Evolutionary conservation across 2,797 vertebrate genomes (phyloP), one percentile per base, ranked within the genome.

Genomic region (Arnoldichthys spilopterus): DNA sequence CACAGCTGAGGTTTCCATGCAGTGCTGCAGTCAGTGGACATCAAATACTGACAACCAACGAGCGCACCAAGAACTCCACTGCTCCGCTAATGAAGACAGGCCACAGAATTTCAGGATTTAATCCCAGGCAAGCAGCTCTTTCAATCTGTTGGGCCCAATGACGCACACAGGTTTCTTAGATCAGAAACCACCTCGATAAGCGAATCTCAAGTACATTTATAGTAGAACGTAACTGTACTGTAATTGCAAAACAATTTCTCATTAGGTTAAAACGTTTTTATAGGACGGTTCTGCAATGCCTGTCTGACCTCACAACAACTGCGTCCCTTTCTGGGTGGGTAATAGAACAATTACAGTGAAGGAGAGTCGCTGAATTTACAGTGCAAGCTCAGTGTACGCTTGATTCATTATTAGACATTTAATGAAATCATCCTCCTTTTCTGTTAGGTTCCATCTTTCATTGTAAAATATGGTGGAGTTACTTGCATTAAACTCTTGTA

Each of bases 11-110:
- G 74, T 61, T 80, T 82, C 73, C 61, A 73, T 68, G 69, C 58
- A 69, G 37, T 16, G 43, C 62, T 37, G 74, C 74, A 81, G 59
- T 74, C 71, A 77, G 47, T 30, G 26, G 64, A 80, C 74, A 82
- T 82, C 59, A 79, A 74, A 73, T 70, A n/a, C 76, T 69, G 81
- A 82, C 74, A 82, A 78, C 64, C 81, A 74, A 63, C 9, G 59
- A 76, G 63, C 63, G 77, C 71, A 16, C 68, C 13, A 43, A 77
- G 73, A 63, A 61, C 73, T 75, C 74, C 49, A 22, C 40, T 63
- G 43, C 47, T 61, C 51, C 11, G 53, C 77, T 85, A 80, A 82
- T 84, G 72, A 74, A 80, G 78, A 71, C 66, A 74, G 58, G 75
- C 71, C 40, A 43, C 62, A 34, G 63, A 66, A 56, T 72, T 61